Conservation (phyloP, 92 coral and sea anemone genomes). For the Muricea muricata region DNA sequence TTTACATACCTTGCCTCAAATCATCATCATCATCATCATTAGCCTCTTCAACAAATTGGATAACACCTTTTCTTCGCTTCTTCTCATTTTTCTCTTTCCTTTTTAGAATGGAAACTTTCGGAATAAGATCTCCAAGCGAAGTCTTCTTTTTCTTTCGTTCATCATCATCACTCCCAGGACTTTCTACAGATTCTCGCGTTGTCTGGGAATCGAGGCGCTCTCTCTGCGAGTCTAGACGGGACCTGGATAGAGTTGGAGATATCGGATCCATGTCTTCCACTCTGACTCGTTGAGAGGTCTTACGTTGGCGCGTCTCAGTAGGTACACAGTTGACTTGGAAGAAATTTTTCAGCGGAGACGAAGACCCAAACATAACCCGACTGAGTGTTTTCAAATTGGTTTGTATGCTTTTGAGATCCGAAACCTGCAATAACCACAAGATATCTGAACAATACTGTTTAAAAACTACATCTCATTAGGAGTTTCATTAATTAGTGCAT, state of each 20-base stretch:
- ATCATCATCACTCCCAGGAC: background rate
- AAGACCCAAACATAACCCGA: background rate
- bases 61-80: background rate
- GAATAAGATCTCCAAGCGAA: background rate
- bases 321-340: background rate
- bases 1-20: background rate
- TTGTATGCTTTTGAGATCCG: background rate
- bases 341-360: background rate
- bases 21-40: background rate
- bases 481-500: too few relatives aligned
- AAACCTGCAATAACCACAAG: background rate
- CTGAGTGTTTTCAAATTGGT: background rate
- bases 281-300: background rate
- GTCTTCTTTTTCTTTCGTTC: conserved; percentile 1
- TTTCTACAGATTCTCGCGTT: background rate
- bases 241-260: background rate
- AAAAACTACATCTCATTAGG: too few relatives aligned
- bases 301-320: background rate
- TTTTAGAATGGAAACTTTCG: background rate
- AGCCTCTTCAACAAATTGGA: background rate
- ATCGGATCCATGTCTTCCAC: background rate
- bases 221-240: background rate
- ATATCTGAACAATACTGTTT: background rate
- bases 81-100: background rate
- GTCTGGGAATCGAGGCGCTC: background rate